Evolutionary conservation across 2,797 vertebrate species (phyloP).

Genomic region (Otolemur crassicaudatus): DNA sequence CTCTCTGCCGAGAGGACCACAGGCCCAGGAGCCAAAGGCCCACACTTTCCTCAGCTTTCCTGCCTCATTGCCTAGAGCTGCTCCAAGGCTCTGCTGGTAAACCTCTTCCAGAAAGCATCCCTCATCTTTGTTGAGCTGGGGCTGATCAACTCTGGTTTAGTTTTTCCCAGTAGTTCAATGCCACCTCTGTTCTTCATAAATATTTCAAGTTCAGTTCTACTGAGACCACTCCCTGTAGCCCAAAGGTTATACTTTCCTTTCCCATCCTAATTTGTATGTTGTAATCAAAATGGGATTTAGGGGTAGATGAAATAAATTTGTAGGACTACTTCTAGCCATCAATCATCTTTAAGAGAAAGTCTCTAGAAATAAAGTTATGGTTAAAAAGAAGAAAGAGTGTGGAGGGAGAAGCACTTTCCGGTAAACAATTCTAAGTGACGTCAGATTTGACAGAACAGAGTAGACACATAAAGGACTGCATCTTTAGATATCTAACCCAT

Average conservation of each 20-base stretch:
- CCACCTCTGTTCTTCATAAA: not conserved
- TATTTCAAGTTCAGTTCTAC: not conserved
- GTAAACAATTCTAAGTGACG: not conserved
- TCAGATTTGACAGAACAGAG: not conserved
- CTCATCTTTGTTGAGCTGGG: not conserved
- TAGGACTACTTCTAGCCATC: not conserved
- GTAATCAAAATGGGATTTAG: not conserved
- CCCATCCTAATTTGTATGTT: not conserved
- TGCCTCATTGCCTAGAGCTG: not conserved
- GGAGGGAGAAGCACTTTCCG: not conserved
- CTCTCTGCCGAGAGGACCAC: not conserved
- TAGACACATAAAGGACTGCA: not conserved
- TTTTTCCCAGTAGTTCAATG: not conserved
- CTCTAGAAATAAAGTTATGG: conserved; percentile 21
- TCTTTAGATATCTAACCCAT: not conserved
- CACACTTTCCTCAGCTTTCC: not conserved
- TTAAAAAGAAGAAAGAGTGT: not conserved
- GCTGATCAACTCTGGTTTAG: not conserved
- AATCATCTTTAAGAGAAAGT: not conserved
- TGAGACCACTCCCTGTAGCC: not conserved
- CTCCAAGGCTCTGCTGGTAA: not conserved
- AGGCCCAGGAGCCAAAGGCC: not conserved
- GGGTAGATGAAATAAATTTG: not conserved
- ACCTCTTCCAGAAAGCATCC: not conserved
- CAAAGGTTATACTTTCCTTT: not conserved